Evolutionary conservation across 2,797 vertebrate genomes (phyloP), one percentile per base, ranked within the genome.

Genomic region (Sarcoramphus papa): DNA sequence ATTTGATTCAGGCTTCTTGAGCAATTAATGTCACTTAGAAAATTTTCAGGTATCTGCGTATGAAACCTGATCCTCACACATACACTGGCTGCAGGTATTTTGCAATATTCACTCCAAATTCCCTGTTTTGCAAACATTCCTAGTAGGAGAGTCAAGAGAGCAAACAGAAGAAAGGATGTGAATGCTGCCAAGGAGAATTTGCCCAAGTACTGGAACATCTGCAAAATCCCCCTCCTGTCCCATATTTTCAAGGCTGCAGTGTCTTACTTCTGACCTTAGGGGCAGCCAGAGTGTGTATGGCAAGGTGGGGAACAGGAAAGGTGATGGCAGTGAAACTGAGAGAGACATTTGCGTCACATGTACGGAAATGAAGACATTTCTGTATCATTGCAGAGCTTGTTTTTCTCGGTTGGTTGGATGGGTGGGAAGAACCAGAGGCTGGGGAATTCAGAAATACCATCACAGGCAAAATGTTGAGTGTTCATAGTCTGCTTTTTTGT

Each of bases 291-390:
- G n/a, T 85, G 5, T 31, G 17, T 10, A 20, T 5, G 43, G 31
- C 23, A 54, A 76, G 9, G 41, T 48, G 41, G 14, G 23, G n/a
- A 69, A 57, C 1, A 80, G 62, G 72, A 63, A 83, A 64, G 69
- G 19, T 20, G 50, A 16, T 57, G 80, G 31, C 73, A 92, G 65
- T 1, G 3, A 91, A 77, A 60, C 7, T 16, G n/a, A 79, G 35
- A 85, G 51, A 69, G 25, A 62, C 9, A 9, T 80, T 31, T 47
- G 33, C 0, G 0, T 68, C 41, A 31, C 47, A 4, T 4, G 23
- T 37, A 30, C 37, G 35, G 41, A 69, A 90, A 73, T 0, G 0
- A 43, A 77, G 41, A 40, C 3, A 22, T n/a, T 75, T 76, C 57
- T 60, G 6, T 14, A 20, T 24, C 25, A 40, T 5, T 50, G 24